phyloP scores from a whole-genome alignment of 2,113 vertebrate species.

The Aramus guarauna region DNA sequence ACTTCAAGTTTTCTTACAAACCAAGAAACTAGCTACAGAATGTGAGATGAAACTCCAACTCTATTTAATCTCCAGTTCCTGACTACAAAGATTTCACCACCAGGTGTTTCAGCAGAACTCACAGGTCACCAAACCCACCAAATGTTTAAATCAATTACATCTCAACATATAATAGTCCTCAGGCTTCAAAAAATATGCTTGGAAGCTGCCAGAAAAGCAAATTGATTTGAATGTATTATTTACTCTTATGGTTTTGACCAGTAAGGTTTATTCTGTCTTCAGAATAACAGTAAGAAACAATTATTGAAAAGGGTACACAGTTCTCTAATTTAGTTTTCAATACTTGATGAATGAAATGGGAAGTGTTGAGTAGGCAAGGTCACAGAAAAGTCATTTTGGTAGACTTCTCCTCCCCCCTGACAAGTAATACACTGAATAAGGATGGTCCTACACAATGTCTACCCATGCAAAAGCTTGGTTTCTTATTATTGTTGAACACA shows the following conservation, averaged over 20 bases:
- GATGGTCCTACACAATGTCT: slow-evolving; percentile 67
- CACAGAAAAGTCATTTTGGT: slow-evolving; percentile 60
- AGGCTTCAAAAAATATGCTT: background rate
- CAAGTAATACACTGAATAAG: slow-evolving; percentile 65
- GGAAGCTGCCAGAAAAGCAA: background rate
- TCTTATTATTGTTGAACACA: slow-evolving; percentile 76
- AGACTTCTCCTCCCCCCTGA: slow-evolving; percentile 71
- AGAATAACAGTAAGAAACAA: background rate
- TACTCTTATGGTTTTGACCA: background rate
- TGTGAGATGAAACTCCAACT: background rate
- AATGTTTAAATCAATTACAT: background rate
- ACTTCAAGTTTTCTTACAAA: background rate
- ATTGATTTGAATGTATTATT: background rate
- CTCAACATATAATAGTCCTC: background rate
- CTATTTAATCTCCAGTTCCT: background rate
- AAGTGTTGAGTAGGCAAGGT: slow-evolving; percentile 60
- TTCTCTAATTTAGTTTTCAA: slow-evolving; percentile 43
- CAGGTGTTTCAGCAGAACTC: background rate
- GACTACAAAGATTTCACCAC: background rate
- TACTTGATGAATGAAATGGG: slow-evolving; percentile 6
- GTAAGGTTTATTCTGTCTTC: background rate
- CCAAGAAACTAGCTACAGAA: background rate
- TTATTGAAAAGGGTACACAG: background rate
- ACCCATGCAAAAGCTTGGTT: slow-evolving; percentile 68
- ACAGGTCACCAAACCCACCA: background rate